Conservation (phyloP, 2,797 vertebrate species). For the Tamandua tetradactyla region DNA sequence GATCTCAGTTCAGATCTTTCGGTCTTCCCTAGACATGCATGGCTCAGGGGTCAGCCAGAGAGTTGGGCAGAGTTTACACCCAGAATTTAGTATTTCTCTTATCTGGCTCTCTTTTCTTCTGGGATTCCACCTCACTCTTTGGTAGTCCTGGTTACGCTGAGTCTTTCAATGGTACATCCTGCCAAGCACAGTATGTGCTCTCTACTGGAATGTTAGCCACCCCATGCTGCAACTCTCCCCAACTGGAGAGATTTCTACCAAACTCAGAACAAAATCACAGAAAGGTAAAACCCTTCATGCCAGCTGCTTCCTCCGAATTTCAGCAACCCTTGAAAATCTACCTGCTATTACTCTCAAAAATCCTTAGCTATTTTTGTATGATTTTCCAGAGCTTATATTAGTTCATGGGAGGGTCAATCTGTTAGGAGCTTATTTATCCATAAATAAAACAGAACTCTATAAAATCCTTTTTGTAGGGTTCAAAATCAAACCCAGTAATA, state of each 20-base stretch:
- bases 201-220: neutral
- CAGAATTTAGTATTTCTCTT: neutral
- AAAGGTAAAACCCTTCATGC: neutral
- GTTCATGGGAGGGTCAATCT: neutral
- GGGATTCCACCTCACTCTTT: neutral
- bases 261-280: neutral
- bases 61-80: no score
- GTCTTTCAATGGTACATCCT: neutral
- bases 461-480: neutral
- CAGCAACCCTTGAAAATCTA: neutral
- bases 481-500: neutral
- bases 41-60: neutral
- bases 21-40: neutral
- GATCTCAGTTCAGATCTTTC: neutral
- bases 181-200: neutral
- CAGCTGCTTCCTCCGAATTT: neutral
- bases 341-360: neutral
- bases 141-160: neutral
- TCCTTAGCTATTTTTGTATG: neutral
- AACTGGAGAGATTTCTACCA: no score
- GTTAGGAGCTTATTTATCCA: neutral
- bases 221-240: neutral
- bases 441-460: neutral
- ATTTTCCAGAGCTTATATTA: neutral
- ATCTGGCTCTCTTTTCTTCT: neutral